Evolutionary conservation across 2,888 invertebrate genomes (phyloP).

Genomic region (Coelinius sp.): DNA sequence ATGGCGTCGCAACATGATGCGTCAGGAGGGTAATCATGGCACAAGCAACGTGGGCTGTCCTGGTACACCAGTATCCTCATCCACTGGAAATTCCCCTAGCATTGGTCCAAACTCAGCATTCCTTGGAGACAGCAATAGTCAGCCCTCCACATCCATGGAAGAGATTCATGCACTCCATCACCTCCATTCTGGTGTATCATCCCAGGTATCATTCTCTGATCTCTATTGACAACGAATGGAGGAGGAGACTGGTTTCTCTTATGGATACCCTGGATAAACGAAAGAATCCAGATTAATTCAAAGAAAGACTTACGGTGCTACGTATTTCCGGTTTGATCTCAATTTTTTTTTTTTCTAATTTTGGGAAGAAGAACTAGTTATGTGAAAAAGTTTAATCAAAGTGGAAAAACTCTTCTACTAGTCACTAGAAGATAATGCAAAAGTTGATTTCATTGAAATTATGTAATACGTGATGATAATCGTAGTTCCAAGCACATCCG

Average conservation of each 20-base stretch:
- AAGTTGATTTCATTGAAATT: conserved; percentile 29
- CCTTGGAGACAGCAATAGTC: conserved; percentile 71
- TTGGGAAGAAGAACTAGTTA: background rate
- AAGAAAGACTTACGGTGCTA: conserved; percentile 28
- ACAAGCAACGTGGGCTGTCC: conserved; percentile 61
- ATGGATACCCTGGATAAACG: conserved; percentile 39
- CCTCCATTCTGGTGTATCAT: conserved; percentile 71
- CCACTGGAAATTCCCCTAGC: conserved; percentile 66
- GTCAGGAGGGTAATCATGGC: conserved; percentile 78
- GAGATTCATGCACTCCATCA: conserved; percentile 73
- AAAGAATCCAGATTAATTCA: background rate
- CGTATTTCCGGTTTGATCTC: conserved; percentile 11
- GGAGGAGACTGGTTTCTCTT: conserved; percentile 55
- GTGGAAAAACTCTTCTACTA: conserved; percentile 29
- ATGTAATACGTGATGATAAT: conserved; percentile 65
- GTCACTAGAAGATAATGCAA: conserved; percentile 34
- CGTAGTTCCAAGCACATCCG: conserved; percentile 69
- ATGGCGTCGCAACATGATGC: conserved; percentile 94
- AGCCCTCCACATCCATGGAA: conserved; percentile 73
- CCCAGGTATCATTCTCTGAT: conserved; percentile 70
- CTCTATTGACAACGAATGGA: conserved; percentile 68
- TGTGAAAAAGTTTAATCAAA: background rate
- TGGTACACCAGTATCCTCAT: conserved; percentile 67
- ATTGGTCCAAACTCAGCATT: conserved; percentile 68
- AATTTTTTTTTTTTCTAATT: background rate